A percentile compares a stretch with the other conserved stretches of the same genome.
These are phyloP conservation scores for Cheilosia vernalis DNA, from an alignment of 2,888 invertebrate genomes.

Conservation along the genomic window DNA sequence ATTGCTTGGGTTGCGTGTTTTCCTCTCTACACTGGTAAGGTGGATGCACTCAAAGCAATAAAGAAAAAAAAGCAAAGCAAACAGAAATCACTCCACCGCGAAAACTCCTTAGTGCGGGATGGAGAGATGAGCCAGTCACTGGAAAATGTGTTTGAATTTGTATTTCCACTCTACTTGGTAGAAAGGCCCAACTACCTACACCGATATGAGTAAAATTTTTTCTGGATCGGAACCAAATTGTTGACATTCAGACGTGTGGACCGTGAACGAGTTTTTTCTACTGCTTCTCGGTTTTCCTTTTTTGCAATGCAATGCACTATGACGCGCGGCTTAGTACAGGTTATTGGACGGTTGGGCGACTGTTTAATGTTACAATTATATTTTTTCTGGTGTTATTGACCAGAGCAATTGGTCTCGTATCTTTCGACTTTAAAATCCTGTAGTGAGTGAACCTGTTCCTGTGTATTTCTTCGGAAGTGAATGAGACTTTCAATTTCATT, in stretches of 20 bases:
- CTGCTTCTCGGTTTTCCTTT: not conserved
- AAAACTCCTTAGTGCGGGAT: constrained; percentile 13
- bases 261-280: constrained; percentile 17
- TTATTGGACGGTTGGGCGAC: not conserved
- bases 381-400: constrained; percentile 11
- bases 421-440: not conserved
- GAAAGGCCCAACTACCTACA: constrained; percentile 1
- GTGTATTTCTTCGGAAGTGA: not conserved
- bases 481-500: constrained; percentile 35
- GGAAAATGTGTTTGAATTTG: constrained; percentile 3
- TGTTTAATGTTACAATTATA: not conserved
- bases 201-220: constrained; percentile 4
- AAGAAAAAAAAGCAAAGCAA: constrained; percentile 11
- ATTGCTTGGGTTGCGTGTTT: not conserved
- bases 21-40: constrained; percentile 6
- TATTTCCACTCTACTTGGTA: constrained; percentile 7
- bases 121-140: constrained; percentile 1
- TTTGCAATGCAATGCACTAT: not conserved
- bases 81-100: not conserved
- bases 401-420: constrained; percentile 4
- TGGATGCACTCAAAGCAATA: constrained; percentile 26
- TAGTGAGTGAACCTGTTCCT: constrained; percentile 14
- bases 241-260: constrained; percentile 33
- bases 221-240: constrained; percentile 27
- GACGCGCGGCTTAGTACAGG: not conserved